Evolutionary conservation across 2,113 vertebrate species (phyloP).

Genomic region (Chloroceryle aenea): DNA sequence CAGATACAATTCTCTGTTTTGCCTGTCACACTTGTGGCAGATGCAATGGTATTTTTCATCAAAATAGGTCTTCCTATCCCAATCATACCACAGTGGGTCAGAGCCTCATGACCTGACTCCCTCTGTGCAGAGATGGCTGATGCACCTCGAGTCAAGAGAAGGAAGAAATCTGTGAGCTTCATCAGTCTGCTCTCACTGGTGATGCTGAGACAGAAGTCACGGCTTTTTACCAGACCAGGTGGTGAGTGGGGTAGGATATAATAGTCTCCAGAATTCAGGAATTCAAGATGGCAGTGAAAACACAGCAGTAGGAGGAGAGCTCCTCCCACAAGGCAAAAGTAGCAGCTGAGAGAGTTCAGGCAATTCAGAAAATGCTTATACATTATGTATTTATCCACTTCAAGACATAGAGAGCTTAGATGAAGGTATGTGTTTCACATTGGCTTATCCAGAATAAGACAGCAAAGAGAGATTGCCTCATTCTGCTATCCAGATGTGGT

Average conservation of each 20-base stretch:
- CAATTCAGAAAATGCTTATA: background rate
- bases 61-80: background rate
- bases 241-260: background rate
- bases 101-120: accelerated
- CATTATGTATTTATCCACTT: background rate
- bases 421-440: background rate
- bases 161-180: background rate
- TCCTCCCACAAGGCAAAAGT: background rate
- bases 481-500: background rate
- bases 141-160: accelerated
- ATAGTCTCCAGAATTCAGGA: background rate
- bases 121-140: background rate
- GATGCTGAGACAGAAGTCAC: background rate
- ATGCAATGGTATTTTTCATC: background rate
- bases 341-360: background rate
- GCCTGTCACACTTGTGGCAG: background rate
- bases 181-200: background rate
- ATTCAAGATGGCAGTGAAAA: background rate
- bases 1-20: background rate
- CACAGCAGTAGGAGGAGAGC: background rate
- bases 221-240: background rate
- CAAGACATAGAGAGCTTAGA: background rate
- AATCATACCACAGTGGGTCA: background rate
- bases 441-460: background rate
- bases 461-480: background rate